Conservation (phyloP, 2,113 vertebrate genomes). For the Montifringilla adamsi region DNA sequence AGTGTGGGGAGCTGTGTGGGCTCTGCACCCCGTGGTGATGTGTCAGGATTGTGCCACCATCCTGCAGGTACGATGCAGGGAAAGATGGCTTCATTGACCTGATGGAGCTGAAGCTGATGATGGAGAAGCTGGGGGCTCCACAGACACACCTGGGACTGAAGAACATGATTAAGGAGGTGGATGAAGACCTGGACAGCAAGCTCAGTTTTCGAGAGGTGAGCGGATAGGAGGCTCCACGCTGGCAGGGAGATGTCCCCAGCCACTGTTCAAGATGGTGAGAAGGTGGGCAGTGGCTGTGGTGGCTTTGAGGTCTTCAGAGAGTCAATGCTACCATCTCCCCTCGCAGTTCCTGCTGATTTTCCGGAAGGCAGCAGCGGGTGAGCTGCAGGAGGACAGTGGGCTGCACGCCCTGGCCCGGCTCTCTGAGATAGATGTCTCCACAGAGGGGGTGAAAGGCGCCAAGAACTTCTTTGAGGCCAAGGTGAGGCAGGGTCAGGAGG, state of each 20-base stretch:
- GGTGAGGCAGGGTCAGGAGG: constrained; percentile 67
- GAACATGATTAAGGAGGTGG: constrained; percentile 98
- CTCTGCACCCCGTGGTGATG: not conserved
- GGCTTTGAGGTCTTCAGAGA: not conserved
- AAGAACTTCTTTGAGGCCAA: constrained; percentile 97
- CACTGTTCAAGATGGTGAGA: rapidly evolving
- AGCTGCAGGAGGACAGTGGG: constrained; percentile 90
- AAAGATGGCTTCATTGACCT: constrained; percentile 91
- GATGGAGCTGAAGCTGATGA: constrained; percentile 97
- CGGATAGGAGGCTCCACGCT: rapidly evolving
- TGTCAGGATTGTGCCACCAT: rapidly evolving
- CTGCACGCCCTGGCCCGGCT: constrained; percentile 85
- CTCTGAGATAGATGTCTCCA: constrained; percentile 93
- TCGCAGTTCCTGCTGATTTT: constrained; percentile 92
- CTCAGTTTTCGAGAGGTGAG: constrained; percentile 93
- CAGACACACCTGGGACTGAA: constrained; percentile 93
- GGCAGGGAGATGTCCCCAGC: not conserved
- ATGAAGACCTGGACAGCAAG: constrained; percentile 92
- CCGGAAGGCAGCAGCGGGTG: constrained; percentile 90
- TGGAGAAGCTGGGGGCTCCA: constrained; percentile 92
- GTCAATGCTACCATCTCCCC: not conserved
- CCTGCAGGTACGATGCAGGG: constrained; percentile 82
- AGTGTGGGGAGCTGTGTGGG: not conserved
- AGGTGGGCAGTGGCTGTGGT: not conserved
- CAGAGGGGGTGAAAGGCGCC: constrained; percentile 91